phyloP scores from a whole-genome alignment of 2,797 vertebrate genomes.

The Mormyrus proboscirostris region DNA sequence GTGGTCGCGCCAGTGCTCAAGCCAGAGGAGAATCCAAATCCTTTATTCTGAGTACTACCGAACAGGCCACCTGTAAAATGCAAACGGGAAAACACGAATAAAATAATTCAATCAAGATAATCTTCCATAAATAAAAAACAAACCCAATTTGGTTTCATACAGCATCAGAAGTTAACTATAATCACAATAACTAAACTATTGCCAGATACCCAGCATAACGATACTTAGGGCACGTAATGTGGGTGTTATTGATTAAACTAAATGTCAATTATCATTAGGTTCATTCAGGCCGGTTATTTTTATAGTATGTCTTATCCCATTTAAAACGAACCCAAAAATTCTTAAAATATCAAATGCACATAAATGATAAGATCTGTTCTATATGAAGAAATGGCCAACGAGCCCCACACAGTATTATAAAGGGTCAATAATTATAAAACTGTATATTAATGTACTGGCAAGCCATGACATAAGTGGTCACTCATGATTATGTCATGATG shows the following conservation, averaged over 20 bases:
- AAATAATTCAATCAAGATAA: neutral
- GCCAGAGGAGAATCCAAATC: conserved; percentile 82
- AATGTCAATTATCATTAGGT: neutral
- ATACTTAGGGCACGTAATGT: neutral
- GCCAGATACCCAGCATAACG: neutral
- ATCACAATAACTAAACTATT: neutral
- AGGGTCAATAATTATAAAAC: neutral
- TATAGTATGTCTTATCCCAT: neutral
- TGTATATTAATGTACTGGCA: neutral
- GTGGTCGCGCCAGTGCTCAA: conserved; percentile 69
- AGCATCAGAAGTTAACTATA: neutral
- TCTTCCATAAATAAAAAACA: neutral
- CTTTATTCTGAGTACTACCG: conserved; percentile 85
- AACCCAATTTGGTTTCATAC: neutral
- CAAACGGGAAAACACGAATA: neutral
- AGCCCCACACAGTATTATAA: neutral
- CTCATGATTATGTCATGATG: neutral
- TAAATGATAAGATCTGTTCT: neutral
- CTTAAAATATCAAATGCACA: neutral
- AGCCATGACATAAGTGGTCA: neutral
- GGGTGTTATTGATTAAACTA: neutral
- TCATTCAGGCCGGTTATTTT: neutral
- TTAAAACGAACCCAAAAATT: neutral
- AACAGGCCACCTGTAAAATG: conserved; percentile 70
- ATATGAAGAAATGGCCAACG: neutral